phyloP scores from a whole-genome alignment of 2,113 vertebrate species.

The Epinephelus moara region DNA sequence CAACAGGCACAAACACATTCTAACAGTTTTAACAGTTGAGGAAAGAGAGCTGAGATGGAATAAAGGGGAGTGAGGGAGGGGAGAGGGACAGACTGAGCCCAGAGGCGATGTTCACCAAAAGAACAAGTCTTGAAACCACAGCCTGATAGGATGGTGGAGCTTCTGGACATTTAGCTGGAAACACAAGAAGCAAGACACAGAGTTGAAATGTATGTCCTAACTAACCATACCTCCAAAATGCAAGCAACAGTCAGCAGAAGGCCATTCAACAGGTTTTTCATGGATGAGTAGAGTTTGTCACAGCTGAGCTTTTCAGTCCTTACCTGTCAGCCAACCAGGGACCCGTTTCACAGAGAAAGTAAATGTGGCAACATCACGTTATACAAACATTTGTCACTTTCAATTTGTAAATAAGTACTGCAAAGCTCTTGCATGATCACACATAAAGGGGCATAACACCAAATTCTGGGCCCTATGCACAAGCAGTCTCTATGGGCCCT shows the following conservation, averaged over 20 bases:
- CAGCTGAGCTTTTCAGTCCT: background rate
- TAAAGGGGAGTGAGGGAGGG: background rate
- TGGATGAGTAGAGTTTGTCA: background rate
- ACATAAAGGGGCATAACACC: no score
- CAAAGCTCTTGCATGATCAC: background rate
- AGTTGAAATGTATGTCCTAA: background rate
- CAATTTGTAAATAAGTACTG: background rate
- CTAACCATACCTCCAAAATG: background rate
- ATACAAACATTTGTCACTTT: background rate
- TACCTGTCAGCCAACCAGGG: background rate
- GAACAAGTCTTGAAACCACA: constrained; percentile 46
- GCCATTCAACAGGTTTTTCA: background rate
- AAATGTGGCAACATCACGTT: background rate
- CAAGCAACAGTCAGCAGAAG: background rate
- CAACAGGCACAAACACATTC: constrained; percentile 8
- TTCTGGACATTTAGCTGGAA: constrained; percentile 74
- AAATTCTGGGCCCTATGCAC: no score
- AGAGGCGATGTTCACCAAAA: constrained; percentile 14
- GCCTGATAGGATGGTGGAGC: constrained; percentile 38
- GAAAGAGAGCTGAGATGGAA: constrained; percentile 5
- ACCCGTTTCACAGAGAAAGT: background rate
- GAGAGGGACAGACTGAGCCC: background rate
- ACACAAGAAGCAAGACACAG: constrained; percentile 41
- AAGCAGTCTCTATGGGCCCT: no score
- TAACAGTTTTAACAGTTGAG: constrained; percentile 30